Evolutionary conservation across 2,797 vertebrate species (phyloP).

Genomic region (Sebastiscus tertius): DNA sequence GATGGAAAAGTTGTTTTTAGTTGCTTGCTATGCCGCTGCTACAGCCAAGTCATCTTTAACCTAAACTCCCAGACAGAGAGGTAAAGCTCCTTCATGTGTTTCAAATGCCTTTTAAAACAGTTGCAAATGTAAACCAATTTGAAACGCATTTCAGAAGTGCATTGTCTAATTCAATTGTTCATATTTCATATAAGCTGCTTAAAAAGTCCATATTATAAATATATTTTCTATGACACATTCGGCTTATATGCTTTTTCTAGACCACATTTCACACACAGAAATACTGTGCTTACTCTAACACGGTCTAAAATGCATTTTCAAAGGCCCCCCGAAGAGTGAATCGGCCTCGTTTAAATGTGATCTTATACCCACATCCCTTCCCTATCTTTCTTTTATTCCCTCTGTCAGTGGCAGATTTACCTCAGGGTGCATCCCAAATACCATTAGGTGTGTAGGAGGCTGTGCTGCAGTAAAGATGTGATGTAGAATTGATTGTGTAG

Average conservation of each 20-base stretch:
- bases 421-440: conserved; percentile 52
- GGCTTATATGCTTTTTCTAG: not conserved
- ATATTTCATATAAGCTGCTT: not conserved
- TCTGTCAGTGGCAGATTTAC: conserved; percentile 39
- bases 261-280: not conserved
- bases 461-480: conserved; percentile 26
- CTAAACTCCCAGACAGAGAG: not conserved
- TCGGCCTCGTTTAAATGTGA: not conserved
- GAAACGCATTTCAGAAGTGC: not conserved
- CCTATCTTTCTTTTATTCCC: not conserved
- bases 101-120: not conserved
- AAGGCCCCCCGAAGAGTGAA: not conserved
- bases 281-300: not conserved
- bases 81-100: not conserved
- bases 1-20: conserved; percentile 12
- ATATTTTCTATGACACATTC: not conserved
- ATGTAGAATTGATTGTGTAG: conserved; percentile 27
- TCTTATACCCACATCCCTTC: not conserved
- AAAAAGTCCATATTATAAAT: not conserved
- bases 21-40: not conserved
- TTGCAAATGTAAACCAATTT: not conserved
- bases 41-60: conserved; percentile 4
- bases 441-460: conserved; percentile 47
- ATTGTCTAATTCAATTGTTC: not conserved
- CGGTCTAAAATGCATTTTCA: not conserved